A percentile compares a stretch with the other conserved stretches of the same genome.
Conservation (phyloP, 2,113 vertebrate genomes). For the Oncorhynchus masou region DNA sequence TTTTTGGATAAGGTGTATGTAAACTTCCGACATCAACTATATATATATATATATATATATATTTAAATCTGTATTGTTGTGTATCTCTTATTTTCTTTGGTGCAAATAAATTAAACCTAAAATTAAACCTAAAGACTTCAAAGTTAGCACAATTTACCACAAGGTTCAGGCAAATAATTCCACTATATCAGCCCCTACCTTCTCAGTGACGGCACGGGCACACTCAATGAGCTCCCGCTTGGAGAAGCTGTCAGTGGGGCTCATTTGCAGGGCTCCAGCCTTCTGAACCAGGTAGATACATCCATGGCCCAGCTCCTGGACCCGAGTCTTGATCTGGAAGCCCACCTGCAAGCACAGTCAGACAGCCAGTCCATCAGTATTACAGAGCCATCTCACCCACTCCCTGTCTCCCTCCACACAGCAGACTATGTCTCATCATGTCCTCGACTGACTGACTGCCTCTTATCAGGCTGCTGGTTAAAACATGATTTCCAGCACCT, state of each 20-base stretch:
- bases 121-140: neutral
- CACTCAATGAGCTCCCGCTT: slow-evolving; percentile 96
- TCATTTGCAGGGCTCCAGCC: slow-evolving; percentile 94
- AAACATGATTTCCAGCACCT: slow-evolving; percentile 54
- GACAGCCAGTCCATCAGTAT: neutral
- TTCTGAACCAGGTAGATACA: slow-evolving; percentile 98
- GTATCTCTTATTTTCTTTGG: no score
- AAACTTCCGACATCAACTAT: no score
- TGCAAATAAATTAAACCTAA: no score
- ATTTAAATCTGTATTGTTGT: no score
- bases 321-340: slow-evolving; percentile 91
- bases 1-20: no score
- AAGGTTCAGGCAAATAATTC: neutral
- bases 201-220: slow-evolving; percentile 91
- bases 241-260: slow-evolving; percentile 93
- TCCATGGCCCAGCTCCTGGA: slow-evolving; percentile 94
- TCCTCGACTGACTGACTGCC: slow-evolving; percentile 39
- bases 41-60: no score
- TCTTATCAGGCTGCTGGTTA: slow-evolving; percentile 41
- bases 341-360: slow-evolving; percentile 79
- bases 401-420: slow-evolving; percentile 12
- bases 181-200: slow-evolving; percentile 72
- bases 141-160: neutral
- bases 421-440: slow-evolving; percentile 25
- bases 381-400: slow-evolving; percentile 2